Evolutionary conservation across 2,113 vertebrate species (phyloP).

Genomic region (Thymallus thymallus): DNA sequence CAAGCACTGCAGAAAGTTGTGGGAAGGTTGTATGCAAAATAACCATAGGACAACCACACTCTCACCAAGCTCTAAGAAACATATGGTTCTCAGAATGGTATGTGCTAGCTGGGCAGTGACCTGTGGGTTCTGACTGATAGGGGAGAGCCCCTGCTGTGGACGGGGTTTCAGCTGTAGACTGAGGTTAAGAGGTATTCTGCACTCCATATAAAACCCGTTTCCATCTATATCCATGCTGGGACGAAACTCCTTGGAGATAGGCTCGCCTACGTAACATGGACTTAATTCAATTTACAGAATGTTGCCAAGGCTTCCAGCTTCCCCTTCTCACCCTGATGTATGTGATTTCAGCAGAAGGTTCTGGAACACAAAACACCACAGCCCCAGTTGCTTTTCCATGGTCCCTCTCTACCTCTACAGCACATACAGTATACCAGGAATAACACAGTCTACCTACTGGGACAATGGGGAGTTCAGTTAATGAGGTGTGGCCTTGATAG

Average conservation of each 20-base stretch:
- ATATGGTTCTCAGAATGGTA: too few species aligned
- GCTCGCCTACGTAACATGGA: constrained; percentile 41
- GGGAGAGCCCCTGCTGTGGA: constrained; percentile 35
- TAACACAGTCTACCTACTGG: constrained; percentile 33
- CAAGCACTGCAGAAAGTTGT: too few species aligned
- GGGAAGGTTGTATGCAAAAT: too few species aligned
- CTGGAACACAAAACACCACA: constrained; percentile 32
- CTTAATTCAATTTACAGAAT: constrained; percentile 63
- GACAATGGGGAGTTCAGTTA: constrained; percentile 41
- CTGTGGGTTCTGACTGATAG: constrained; percentile 34
- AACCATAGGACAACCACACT: too few species aligned
- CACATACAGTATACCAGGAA: constrained; percentile 44
- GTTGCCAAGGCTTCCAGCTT: constrained; percentile 45
- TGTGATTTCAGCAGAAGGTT: constrained; percentile 41
- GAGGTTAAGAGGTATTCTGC: constrained; percentile 49
- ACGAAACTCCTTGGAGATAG: constrained; percentile 42
- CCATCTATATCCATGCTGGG: constrained; percentile 62
- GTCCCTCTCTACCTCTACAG: constrained; percentile 31
- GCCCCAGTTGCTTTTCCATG: constrained; percentile 5
- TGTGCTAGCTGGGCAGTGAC: too few species aligned
- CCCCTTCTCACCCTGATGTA: constrained; percentile 25
- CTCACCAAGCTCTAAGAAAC: too few species aligned
- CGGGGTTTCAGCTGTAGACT: constrained; percentile 37
- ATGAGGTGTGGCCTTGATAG: constrained; percentile 51
- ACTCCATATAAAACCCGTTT: constrained; percentile 30